phyloP scores from a whole-genome alignment of 2,797 vertebrate genomes.

The Channallabes apus region DNA sequence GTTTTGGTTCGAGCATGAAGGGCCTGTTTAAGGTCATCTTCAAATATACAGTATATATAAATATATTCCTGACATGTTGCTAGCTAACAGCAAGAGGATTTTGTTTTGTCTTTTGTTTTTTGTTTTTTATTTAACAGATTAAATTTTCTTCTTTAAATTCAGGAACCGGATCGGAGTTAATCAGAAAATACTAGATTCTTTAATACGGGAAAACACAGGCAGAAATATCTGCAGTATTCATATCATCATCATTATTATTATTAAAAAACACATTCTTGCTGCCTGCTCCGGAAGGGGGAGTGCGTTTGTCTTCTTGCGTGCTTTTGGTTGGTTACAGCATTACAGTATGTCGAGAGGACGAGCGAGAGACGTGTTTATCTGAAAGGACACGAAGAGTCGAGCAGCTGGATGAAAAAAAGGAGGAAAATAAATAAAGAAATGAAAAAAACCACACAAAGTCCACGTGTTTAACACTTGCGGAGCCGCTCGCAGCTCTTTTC shows the following conservation, averaged over 20 bases:
- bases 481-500: conserved; percentile 61
- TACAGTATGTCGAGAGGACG: neutral
- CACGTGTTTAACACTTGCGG: conserved; percentile 27
- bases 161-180: neutral
- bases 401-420: neutral
- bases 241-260: too few species aligned
- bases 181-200: neutral
- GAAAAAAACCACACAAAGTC: neutral
- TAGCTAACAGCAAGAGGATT: neutral
- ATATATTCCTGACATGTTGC: neutral
- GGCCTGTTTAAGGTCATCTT: too few species aligned
- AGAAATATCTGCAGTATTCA: conserved; percentile 3
- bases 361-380: neutral
- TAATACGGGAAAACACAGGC: neutral
- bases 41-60: too few species aligned
- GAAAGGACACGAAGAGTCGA: neutral
- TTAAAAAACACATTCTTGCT: neutral
- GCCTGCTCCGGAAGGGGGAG: neutral
- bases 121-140: neutral
- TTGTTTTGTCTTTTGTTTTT: too few species aligned
- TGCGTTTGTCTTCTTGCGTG: neutral
- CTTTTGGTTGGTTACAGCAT: neutral
- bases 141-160: neutral
- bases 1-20: too few species aligned
- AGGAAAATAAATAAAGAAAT: neutral